Conservation (phyloP, 2,797 vertebrate genomes). For the Chelon auratus region DNA sequence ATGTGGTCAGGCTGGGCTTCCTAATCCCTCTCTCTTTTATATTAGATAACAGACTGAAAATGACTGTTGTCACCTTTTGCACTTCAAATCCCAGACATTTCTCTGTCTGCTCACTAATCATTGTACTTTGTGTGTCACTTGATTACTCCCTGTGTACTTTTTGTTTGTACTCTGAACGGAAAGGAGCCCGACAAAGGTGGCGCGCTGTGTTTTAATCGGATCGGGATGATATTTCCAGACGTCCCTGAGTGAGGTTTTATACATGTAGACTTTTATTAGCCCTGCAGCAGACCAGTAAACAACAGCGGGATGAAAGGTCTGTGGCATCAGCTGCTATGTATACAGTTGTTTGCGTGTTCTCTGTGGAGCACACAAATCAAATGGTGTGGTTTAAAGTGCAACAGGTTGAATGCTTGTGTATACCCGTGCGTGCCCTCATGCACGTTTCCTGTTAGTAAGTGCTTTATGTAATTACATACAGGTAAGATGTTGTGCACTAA, state of each 20-base stretch:
- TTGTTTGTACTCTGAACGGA: constrained; percentile 14
- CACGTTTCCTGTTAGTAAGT: constrained; percentile 21
- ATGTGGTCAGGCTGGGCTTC: constrained; percentile 56
- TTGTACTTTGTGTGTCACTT: background rate
- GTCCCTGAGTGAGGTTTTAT: constrained; percentile 42
- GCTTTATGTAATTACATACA: constrained; percentile 37
- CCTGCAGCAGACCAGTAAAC: constrained; percentile 13
- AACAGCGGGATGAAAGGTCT: constrained; percentile 39
- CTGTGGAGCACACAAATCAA: background rate
- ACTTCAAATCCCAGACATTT: constrained; percentile 49
- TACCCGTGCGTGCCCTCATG: background rate
- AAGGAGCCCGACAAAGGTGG: too few species aligned
- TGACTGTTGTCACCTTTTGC: constrained; percentile 57
- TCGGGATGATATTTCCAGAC: constrained; percentile 27
- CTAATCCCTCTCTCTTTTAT: constrained; percentile 70
- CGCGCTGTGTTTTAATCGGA: constrained; percentile 45
- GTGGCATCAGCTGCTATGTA: constrained; percentile 5
- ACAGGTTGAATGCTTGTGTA: constrained; percentile 21
- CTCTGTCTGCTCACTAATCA: constrained; percentile 30
- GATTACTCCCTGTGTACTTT: constrained; percentile 16
- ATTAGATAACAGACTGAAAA: constrained; percentile 60
- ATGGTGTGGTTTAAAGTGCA: background rate
- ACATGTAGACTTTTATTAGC: constrained; percentile 47
- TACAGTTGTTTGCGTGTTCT: background rate
- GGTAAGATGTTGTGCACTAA: constrained; percentile 58